phyloP scores from a whole-genome alignment of 1,140 invertebrate species.

The Centruroides sculpturatus region DNA sequence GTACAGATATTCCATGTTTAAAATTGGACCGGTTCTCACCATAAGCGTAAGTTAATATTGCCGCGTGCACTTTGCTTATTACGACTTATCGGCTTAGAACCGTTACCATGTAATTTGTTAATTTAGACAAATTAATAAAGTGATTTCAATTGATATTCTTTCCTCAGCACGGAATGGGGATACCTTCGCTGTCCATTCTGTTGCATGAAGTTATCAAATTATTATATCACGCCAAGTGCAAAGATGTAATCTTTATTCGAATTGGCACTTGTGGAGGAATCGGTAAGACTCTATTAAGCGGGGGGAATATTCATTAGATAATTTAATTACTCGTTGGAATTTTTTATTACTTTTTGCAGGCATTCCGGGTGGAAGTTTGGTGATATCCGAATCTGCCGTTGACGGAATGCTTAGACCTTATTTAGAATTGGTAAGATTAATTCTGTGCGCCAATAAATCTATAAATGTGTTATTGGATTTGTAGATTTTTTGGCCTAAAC shows the following conservation, averaged over 20 bases:
- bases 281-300: constrained; percentile 32
- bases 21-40: constrained; percentile 81
- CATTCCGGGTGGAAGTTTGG: constrained; percentile 48
- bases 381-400: constrained; percentile 72
- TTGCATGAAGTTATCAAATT: constrained; percentile 87
- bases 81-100: too few species aligned
- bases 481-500: too few species aligned
- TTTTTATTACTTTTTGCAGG: not conserved
- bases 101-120: too few species aligned
- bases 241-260: constrained; percentile 77
- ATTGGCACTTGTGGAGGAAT: constrained; percentile 89
- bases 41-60: constrained; percentile 59
- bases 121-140: too few species aligned
- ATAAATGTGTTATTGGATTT: too few species aligned
- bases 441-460: not conserved
- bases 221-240: constrained; percentile 75
- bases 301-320: not conserved
- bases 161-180: constrained; percentile 79
- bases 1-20: constrained; percentile 79
- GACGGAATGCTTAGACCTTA: constrained; percentile 58
- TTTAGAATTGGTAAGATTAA: constrained; percentile 42
- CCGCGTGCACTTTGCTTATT: too few species aligned
- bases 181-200: constrained; percentile 77
- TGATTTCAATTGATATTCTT: too few species aligned
- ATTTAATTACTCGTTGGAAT: not conserved